These are phyloP conservation scores for Pseudocheirus occidentalis DNA, from an alignment of 2,797 vertebrate species.

Conservation along the genomic window DNA sequence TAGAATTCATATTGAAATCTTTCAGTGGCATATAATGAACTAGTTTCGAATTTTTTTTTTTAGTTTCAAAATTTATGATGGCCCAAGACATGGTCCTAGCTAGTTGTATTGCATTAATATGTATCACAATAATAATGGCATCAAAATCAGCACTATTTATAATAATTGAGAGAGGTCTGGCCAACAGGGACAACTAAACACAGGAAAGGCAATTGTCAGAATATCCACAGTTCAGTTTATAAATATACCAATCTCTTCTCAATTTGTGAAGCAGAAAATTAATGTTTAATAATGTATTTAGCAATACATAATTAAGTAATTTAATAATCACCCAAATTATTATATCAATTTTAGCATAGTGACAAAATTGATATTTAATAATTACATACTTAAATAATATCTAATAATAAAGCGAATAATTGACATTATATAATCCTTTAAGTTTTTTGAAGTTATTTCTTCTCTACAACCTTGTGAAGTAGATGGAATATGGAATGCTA, in stretches of 20 bases:
- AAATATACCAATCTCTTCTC: not conserved
- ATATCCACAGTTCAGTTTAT: not conserved
- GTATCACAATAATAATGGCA: not conserved
- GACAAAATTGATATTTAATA: not conserved
- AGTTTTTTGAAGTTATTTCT: not conserved
- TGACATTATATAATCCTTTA: not conserved
- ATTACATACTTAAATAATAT: not conserved
- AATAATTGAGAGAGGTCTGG: not conserved
- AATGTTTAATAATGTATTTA: not conserved
- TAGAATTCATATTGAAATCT: not conserved
- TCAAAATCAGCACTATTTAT: not conserved
- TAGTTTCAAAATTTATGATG: not conserved
- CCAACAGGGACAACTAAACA: not conserved
- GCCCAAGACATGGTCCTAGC: not conserved
- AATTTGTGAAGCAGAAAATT: not conserved
- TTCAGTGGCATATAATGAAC: not conserved
- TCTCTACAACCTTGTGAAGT: not conserved
- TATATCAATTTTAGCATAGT: not conserved
- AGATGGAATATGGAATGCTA: not conserved
- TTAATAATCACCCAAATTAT: not conserved
- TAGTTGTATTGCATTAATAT: not conserved
- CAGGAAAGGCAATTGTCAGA: not conserved
- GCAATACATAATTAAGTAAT: not conserved
- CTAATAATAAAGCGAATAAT: not conserved
- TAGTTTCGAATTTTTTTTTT: not conserved